These are phyloP conservation scores for Dreissena rostriformis DNA, from an alignment of 1,140 invertebrate species.

Conservation along the genomic window DNA sequence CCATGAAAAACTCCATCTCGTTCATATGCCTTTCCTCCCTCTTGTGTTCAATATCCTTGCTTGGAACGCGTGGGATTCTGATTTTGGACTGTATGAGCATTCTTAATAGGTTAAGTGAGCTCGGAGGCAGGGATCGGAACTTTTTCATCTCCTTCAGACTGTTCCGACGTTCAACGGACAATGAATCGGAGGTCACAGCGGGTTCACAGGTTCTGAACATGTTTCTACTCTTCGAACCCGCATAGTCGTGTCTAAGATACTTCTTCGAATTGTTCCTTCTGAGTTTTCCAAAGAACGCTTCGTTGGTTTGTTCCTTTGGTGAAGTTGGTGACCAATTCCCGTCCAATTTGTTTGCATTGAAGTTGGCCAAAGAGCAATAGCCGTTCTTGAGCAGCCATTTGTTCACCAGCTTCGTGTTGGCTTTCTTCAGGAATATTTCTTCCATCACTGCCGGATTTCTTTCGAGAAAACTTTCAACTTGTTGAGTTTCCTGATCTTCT, in stretches of 20 bases:
- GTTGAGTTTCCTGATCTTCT: background rate
- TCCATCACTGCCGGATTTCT: constrained; percentile 80
- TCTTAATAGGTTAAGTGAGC: constrained; percentile 73
- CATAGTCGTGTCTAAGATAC: constrained; percentile 83
- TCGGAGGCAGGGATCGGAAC: constrained; percentile 74
- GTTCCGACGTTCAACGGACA: constrained; percentile 64
- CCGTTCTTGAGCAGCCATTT: constrained; percentile 83
- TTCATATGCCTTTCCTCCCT: constrained; percentile 86
- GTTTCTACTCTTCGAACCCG: constrained; percentile 82
- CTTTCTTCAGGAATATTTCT: constrained; percentile 82
- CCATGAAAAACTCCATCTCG: constrained; percentile 96
- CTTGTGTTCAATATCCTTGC: constrained; percentile 75
- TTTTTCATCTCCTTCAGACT: constrained; percentile 75
- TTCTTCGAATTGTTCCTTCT: constrained; percentile 82
- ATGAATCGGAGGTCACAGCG: constrained; percentile 49
- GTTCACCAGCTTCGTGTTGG: constrained; percentile 82
- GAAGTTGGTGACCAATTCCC: constrained; percentile 67
- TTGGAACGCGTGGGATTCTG: constrained; percentile 72
- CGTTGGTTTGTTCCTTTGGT: constrained; percentile 63
- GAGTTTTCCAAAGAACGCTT: constrained; percentile 74
- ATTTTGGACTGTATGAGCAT: constrained; percentile 74
- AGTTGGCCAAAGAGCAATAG: constrained; percentile 80
- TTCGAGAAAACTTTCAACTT: constrained; percentile 83
- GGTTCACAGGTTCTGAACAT: constrained; percentile 81
- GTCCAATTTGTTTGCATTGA: constrained; percentile 57